Percentiles rank a stretch among this genome's conserved stretches.
Evolutionary conservation across 92 coral and sea anemone species (phyloP).

Genomic region (Montipora capitata): DNA sequence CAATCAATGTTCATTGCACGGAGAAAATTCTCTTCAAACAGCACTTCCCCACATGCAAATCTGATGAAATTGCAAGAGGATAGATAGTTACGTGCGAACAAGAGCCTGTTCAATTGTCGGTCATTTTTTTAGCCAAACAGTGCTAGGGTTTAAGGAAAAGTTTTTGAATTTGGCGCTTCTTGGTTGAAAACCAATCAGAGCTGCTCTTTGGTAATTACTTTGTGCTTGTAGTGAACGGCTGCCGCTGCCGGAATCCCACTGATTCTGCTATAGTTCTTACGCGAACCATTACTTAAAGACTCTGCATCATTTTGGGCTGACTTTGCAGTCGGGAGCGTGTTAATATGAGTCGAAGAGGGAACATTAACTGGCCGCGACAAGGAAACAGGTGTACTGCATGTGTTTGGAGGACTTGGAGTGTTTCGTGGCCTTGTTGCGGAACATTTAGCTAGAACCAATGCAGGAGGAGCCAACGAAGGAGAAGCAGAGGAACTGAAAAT

Average conservation of each 20-base stretch:
- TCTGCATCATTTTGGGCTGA: too few relatives aligned
- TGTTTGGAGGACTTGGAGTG: too few relatives aligned
- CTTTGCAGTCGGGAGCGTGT: too few relatives aligned
- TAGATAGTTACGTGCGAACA: neutral
- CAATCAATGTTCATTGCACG: constrained; percentile 13
- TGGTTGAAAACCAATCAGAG: constrained; percentile 24
- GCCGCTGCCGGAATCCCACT: constrained; percentile 27
- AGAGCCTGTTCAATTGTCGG: constrained; percentile 12
- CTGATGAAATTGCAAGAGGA: neutral
- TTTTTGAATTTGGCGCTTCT: constrained; percentile 35
- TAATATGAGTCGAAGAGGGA: too few relatives aligned
- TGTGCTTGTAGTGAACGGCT: constrained; percentile 14
- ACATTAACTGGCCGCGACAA: too few relatives aligned
- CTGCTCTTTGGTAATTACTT: constrained; percentile 27
- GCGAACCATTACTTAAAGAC: neutral
- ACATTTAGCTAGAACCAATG: too few relatives aligned
- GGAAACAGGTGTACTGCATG: too few relatives aligned
- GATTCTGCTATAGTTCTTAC: constrained; percentile 25
- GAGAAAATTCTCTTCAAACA: neutral
- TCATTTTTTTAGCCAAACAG: constrained; percentile 3
- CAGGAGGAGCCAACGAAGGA: too few relatives aligned
- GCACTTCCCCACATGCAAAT: constrained; percentile 32
- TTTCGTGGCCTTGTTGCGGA: too few relatives aligned
- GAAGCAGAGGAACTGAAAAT: too few relatives aligned
- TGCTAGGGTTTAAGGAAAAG: constrained; percentile 2